A percentile compares a stretch with the other conserved stretches of the same genome.
Conservation (phyloP, 92 coral and sea anemone species). For the Actinernus sp. region DNA sequence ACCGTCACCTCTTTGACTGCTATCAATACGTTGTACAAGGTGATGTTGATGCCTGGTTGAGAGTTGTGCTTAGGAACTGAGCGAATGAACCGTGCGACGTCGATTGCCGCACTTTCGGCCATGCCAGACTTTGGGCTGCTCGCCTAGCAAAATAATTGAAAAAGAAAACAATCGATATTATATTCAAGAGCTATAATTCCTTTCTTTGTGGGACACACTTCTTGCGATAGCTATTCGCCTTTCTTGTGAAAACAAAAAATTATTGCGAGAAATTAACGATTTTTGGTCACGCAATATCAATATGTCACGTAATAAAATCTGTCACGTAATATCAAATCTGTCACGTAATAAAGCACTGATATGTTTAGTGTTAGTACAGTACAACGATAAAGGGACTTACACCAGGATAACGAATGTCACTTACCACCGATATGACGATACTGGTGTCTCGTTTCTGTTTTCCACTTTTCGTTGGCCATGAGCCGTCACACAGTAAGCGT, state of each 20-base stretch:
- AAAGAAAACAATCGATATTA: no score
- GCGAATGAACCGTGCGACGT: constrained; percentile 82
- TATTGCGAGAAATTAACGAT: no score
- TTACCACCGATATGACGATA: constrained; percentile 95
- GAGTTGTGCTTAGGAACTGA: constrained; percentile 46
- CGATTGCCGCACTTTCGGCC: constrained; percentile 89
- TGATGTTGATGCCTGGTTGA: constrained; percentile 55
- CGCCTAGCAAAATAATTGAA: constrained; percentile 51
- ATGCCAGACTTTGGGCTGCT: constrained; percentile 82
- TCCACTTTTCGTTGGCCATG: constrained; percentile 30
- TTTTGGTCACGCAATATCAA: no score
- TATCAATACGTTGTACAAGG: constrained; percentile 80
- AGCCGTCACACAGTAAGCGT: constrained; percentile 79
- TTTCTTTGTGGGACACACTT: no score
- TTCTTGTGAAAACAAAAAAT: no score
- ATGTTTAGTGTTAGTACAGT: no score
- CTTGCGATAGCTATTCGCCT: no score
- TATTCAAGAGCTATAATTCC: no score
- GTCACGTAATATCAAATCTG: no score
- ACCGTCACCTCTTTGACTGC: constrained; percentile 92
- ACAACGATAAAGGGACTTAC: background rate
- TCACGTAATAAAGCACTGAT: no score
- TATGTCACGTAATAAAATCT: no score
- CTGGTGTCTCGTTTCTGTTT: constrained; percentile 50
- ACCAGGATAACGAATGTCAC: constrained; percentile 12